These are phyloP conservation scores for Spicauda simplicius DNA, from an alignment of 2,888 invertebrate genomes.

Conservation along the genomic window DNA sequence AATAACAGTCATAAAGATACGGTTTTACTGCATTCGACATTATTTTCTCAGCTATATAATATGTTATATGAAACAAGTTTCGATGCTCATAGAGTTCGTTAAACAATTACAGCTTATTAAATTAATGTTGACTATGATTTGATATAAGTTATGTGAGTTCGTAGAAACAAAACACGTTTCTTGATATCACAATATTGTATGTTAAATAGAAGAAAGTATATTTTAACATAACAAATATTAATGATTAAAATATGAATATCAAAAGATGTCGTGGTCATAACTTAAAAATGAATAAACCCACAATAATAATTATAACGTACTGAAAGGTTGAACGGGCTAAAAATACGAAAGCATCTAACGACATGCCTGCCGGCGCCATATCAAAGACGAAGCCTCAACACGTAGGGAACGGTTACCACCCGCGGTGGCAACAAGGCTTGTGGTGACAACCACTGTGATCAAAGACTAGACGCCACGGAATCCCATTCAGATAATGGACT, in stretches of 20 bases:
- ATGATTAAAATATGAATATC: neutral
- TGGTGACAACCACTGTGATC: constrained; percentile 51
- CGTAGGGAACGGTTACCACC: constrained; percentile 51
- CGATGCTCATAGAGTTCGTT: neutral
- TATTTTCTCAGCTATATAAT: constrained; percentile 7
- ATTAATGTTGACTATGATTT: neutral
- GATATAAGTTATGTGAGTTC: too few relatives aligned
- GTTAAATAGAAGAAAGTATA: too few relatives aligned
- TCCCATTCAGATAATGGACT: constrained; percentile 29
- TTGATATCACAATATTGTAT: too few relatives aligned
- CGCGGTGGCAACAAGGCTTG: constrained; percentile 45
- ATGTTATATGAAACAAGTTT: constrained; percentile 1
- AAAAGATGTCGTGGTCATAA: constrained; percentile 14
- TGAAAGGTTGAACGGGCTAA: constrained; percentile 45
- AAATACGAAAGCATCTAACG: constrained; percentile 13
- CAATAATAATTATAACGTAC: constrained; percentile 29
- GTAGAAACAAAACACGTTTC: too few relatives aligned
- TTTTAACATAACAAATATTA: neutral
- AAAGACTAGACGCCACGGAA: constrained; percentile 27
- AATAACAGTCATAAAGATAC: constrained; percentile 24
- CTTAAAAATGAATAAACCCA: constrained; percentile 7
- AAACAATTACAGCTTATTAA: constrained; percentile 4
- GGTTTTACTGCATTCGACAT: constrained; percentile 5
- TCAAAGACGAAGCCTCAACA: constrained; percentile 45
- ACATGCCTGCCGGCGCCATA: constrained; percentile 48